Evolutionary conservation across 2,113 vertebrate genomes (phyloP).

Genomic region (Lota lota): DNA sequence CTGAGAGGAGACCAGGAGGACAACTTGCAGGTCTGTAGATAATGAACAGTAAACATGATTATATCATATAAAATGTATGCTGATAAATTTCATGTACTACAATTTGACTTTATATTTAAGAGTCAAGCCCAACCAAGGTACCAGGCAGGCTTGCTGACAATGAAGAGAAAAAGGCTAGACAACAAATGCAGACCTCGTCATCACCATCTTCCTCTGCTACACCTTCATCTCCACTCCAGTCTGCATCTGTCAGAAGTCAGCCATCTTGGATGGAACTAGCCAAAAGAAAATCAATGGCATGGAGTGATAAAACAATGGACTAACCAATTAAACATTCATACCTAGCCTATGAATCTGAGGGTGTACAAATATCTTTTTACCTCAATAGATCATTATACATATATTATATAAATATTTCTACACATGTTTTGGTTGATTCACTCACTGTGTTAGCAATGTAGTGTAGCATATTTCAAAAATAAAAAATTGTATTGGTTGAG

Average conservation of each 20-base stretch:
- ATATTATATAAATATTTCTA: no score
- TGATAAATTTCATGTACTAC: no score
- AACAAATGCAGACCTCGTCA: conserved; percentile 37
- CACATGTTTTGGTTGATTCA: no score
- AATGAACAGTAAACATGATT: background rate
- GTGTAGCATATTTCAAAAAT: no score
- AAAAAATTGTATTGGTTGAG: no score
- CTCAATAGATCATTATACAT: no score
- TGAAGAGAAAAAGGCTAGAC: conserved; percentile 63
- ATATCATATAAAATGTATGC: background rate
- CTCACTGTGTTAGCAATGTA: no score
- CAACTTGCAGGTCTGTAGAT: conserved; percentile 42
- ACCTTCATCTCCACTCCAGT: conserved; percentile 50
- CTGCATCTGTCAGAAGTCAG: conserved; percentile 68
- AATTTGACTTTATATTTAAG: conserved; percentile 33
- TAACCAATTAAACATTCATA: conserved; percentile 32
- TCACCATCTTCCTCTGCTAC: conserved; percentile 42
- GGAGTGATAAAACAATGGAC: conserved; percentile 88
- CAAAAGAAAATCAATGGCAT: conserved; percentile 95
- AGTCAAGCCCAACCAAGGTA: conserved; percentile 46
- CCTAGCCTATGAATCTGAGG: background rate
- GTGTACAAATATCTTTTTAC: conserved; percentile 1
- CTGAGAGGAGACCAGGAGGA: conserved; percentile 30
- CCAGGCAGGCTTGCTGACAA: conserved; percentile 31
- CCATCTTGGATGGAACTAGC: conserved; percentile 97